Percentiles rank a stretch among this genome's conserved stretches.
These are phyloP conservation scores for Paramormyrops hopkinsi DNA, from an alignment of 2,797 vertebrate genomes.

Conservation along the genomic window DNA sequence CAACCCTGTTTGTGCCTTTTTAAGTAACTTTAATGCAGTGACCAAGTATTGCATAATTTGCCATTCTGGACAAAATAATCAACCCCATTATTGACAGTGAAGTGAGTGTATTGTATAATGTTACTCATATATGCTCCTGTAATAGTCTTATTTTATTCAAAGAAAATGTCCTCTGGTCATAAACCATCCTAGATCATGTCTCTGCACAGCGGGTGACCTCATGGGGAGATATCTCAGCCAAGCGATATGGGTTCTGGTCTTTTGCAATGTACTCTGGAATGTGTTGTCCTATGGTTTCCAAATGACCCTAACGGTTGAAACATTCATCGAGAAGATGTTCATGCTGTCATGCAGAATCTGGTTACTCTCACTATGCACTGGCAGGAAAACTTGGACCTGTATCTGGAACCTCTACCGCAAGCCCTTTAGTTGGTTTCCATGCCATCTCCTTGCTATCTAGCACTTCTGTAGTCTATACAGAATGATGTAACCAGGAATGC, in stretches of 20 bases:
- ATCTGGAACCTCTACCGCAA: neutral
- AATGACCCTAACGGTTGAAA: neutral
- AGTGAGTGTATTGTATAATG: neutral
- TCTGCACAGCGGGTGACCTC: neutral
- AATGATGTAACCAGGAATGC: neutral
- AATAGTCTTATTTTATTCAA: neutral
- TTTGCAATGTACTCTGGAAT: neutral
- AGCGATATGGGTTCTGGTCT: neutral
- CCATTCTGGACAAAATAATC: neutral
- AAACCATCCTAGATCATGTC: neutral
- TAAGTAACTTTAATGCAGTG: neutral
- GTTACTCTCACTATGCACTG: neutral
- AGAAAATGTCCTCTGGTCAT: neutral
- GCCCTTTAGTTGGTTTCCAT: neutral
- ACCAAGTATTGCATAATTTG: neutral
- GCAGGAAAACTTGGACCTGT: neutral
- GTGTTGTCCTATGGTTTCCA: neutral
- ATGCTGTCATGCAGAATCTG: neutral
- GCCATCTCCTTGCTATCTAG: neutral
- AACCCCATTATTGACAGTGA: neutral
- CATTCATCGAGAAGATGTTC: neutral
- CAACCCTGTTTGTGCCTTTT: neutral
- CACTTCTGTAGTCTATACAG: neutral
- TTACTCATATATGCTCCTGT: neutral
- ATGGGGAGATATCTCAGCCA: neutral